Evolutionary conservation across 2,888 invertebrate genomes (phyloP), one percentile per base, ranked within the genome.

Genomic region (Polydrusus cervinus): DNA sequence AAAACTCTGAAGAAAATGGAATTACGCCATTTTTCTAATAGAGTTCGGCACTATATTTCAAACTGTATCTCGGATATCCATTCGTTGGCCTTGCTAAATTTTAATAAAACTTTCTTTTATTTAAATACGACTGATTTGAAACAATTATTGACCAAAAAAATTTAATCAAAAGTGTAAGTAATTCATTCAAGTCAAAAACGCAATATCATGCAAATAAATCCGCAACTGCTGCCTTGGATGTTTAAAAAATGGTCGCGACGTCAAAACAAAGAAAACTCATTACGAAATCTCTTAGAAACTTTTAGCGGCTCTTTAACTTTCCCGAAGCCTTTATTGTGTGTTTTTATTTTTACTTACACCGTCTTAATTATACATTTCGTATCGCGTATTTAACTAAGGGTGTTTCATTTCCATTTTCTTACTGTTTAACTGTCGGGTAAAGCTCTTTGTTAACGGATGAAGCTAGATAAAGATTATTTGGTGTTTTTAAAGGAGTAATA

Each of bases 241-340:
- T 38, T 16, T 8, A 71, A 71, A 55, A 71, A 71, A 71, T 71
- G 71, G 71, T 71, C 71, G 43, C 71, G 71, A 55, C 64, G 62
- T 49, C 43, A 43, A 64, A 71, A 71, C 71, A 71, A 71, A 71
- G 71, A 71, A 71, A 71, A 64, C 71, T 71, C 71, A 71, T 71
- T 71, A 71, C 71, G 64, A 71, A 71, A 71, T 71, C 71, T 64
- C 71, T 61, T 53, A 71, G 71, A 71, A 71, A 71, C 53, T 71
- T 71, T 64, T 64, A 71, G 40, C 71, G 64, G 64, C 34, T 53
- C 64, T 71, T 71, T 71, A 53, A 64, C 53, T 64, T 71, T 55
- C 64, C 49, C 64, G 71, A 71, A 55, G 55, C 64, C 64, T 71
- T 71, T 71, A 71, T 71, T 71, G 71, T 71, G 53, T 71, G 64